Base-by-base conservation (phyloP, 2,113 vertebrate species). In the Acrocephalus kingi region DNA sequence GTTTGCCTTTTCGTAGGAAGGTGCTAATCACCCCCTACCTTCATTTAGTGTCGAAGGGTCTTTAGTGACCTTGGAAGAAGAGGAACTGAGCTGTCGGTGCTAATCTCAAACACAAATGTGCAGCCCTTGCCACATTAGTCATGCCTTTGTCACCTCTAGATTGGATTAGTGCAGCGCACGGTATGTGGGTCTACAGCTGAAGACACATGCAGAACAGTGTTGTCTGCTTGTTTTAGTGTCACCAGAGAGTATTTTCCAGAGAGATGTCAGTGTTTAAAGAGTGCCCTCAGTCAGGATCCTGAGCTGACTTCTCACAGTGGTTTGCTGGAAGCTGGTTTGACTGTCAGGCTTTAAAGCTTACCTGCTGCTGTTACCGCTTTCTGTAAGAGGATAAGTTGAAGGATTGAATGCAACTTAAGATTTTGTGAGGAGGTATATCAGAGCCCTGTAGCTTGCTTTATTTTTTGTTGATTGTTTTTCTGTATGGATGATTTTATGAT, bases 131-230 rank as follows among this genome's bases (percentile, higher is more conserved):
- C 80, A 74, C 79, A 72, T 93, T 85, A 94, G 79, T 88, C 54
- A 49, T 92, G 94, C 76, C 69, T 94, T 92, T 95, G 87, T 96
- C 88, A 91, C 88, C 73, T 89, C 87, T 76, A 51, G 86, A 80
- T 89, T 87, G 97, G 86, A 94, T 92, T 96, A 94, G 55, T 52
- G 61, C 66, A 45, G 66, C 5, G 21, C 59, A n/a, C 0, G 1
- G 19, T 76, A 25, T 80, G 77, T 76, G 54, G 76, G 33, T 63
- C 41, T 94, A 0, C 68, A 55, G 69, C 49, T 85, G 67, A 87
- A 83, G 74, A 76, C 52, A 22, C 62, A 28, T 5, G 45, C 33
- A 55, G 75, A 91, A 54, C 62, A 63, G 58, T 11, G 58, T 52
- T 94, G 90, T 90, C 69, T 62, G 45, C 67, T 92, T 94, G 62